Evolutionary conservation across 2,888 invertebrate species (phyloP).

Genomic region (Gymnocheta viridis): DNA sequence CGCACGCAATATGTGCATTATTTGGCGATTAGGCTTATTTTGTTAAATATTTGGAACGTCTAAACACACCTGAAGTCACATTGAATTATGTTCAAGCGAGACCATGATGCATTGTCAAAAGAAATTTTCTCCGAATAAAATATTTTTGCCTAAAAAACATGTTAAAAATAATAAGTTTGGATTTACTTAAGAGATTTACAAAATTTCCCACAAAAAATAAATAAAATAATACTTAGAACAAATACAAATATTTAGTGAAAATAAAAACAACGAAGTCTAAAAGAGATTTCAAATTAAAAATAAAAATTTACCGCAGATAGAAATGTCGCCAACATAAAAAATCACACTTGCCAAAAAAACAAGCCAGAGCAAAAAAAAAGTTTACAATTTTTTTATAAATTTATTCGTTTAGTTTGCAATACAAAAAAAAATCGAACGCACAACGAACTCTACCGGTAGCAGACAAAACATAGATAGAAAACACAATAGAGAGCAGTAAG

Average conservation of each 20-base stretch:
- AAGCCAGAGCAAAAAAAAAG: background rate
- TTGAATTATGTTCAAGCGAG: background rate
- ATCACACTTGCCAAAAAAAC: constrained; percentile 58
- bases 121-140: constrained; percentile 1
- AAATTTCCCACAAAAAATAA: constrained; percentile 61
- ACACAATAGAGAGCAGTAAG: constrained; percentile 24
- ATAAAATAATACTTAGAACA: background rate
- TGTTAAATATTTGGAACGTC: background rate
- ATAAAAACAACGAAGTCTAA: constrained; percentile 7
- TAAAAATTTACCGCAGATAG: constrained; percentile 33
- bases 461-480: constrained; percentile 51
- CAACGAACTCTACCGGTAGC: constrained; percentile 61
- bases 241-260: constrained; percentile 9
- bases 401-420: background rate
- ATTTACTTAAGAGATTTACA: constrained; percentile 42
- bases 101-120: background rate
- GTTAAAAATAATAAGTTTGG: constrained; percentile 37
- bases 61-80: background rate
- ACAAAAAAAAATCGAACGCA: constrained; percentile 57
- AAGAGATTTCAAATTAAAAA: constrained; percentile 19
- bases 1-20: no score
- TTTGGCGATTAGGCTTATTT: no score
- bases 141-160: constrained; percentile 24
- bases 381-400: constrained; percentile 13
- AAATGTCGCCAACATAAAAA: constrained; percentile 67